Percentiles rank a stretch among this genome's conserved stretches.
Evolutionary conservation across 2,888 invertebrate species (phyloP).

Genomic region (Desoria tigrina): DNA sequence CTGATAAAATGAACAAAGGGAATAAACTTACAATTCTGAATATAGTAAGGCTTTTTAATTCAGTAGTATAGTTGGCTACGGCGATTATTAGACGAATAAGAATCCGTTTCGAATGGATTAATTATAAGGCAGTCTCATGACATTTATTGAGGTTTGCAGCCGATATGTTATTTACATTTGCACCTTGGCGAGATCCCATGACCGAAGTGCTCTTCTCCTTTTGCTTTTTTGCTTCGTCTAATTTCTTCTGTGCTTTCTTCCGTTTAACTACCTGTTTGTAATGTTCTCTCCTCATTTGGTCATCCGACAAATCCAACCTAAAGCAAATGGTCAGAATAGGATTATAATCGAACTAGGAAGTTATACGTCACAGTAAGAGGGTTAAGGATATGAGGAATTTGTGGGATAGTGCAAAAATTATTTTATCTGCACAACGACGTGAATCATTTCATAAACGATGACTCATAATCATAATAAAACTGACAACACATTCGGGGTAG

Average conservation of each 20-base stretch:
- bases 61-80: background rate
- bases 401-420: too few relatives aligned
- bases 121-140: slow-evolving; percentile 39
- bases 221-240: slow-evolving; percentile 32
- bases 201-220: slow-evolving; percentile 30
- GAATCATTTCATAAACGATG: too few relatives aligned
- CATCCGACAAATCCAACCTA: slow-evolving; percentile 50
- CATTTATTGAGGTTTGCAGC: slow-evolving; percentile 14
- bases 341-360: too few relatives aligned
- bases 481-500: too few relatives aligned
- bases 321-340: slow-evolving; percentile 2
- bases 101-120: slow-evolving; percentile 4
- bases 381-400: too few relatives aligned
- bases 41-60: too few relatives aligned
- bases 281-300: slow-evolving; percentile 52
- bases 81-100: background rate
- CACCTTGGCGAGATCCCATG: slow-evolving; percentile 34
- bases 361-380: too few relatives aligned
- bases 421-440: too few relatives aligned
- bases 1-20: too few relatives aligned
- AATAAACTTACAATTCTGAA: too few relatives aligned
- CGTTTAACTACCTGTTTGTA: slow-evolving; percentile 48
- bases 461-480: too few relatives aligned
- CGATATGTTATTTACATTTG: slow-evolving; percentile 27
- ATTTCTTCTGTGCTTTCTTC: slow-evolving; percentile 44